A percentile compares a stretch with the other conserved stretches of the same genome.
Conservation (phyloP, 2,113 vertebrate genomes). For the Epinephelus cyanopodus region DNA sequence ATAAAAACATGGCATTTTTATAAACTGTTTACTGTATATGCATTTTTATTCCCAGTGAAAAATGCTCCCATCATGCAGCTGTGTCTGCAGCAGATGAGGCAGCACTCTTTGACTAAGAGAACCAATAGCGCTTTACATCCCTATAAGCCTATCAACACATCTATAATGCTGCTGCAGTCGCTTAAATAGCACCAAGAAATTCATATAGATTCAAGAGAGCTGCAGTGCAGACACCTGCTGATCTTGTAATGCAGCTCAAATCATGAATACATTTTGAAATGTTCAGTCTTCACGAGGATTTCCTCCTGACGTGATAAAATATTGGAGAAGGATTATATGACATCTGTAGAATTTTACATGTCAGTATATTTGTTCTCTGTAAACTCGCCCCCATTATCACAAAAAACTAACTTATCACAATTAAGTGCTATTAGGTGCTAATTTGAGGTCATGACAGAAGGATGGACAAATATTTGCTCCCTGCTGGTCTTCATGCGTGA, state of each 20-base stretch:
- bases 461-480: slow-evolving; percentile 62
- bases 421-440: slow-evolving; percentile 13
- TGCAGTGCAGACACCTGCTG: background rate
- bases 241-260: background rate
- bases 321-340: background rate
- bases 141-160: background rate
- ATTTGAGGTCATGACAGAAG: slow-evolving; percentile 50
- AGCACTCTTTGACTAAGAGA: background rate
- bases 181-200: background rate
- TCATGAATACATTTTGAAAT: background rate
- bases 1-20: background rate
- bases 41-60: slow-evolving; percentile 8
- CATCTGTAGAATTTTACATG: background rate
- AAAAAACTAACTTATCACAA: background rate
- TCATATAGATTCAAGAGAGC: background rate
- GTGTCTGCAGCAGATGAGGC: background rate
- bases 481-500: slow-evolving; percentile 68
- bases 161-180: background rate
- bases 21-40: background rate
- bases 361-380: background rate
- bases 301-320: background rate
- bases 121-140: background rate
- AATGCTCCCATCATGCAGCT: background rate
- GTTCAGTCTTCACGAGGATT: background rate
- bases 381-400: background rate